Percentiles rank a stretch among this genome's conserved stretches.
phyloP scores from a whole-genome alignment of 1,140 invertebrate genomes.

The Penaeus indicus region DNA sequence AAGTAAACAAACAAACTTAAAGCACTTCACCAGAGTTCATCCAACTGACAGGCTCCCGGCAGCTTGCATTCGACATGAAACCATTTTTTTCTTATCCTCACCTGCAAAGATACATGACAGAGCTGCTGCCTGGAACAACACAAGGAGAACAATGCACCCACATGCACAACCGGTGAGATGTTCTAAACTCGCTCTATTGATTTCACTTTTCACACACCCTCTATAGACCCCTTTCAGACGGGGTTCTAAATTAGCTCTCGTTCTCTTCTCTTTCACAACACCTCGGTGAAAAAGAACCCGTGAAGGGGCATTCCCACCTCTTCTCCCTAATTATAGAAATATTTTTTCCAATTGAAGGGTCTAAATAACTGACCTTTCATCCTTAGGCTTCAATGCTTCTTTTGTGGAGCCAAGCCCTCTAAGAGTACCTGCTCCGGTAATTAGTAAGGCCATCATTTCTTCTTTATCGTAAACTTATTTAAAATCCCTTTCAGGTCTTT shows the following conservation, averaged over 20 bases:
- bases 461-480: no score
- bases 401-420: slow-evolving; percentile 20
- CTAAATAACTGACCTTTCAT: slow-evolving; percentile 44
- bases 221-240: slow-evolving; percentile 51
- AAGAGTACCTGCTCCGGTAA: not conserved
- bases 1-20: no score
- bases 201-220: slow-evolving; percentile 62
- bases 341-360: slow-evolving; percentile 45
- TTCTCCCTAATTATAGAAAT: slow-evolving; percentile 54
- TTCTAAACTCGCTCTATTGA: slow-evolving; percentile 61
- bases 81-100: no score
- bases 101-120: no score
- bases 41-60: no score
- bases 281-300: slow-evolving; percentile 56
- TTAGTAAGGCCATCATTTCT: not conserved
- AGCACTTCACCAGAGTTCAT: no score
- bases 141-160: slow-evolving; percentile 46
- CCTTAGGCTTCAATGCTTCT: slow-evolving; percentile 20
- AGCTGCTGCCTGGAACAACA: no score
- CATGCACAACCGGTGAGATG: slow-evolving; percentile 56
- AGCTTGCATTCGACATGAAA: no score
- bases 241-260: slow-evolving; percentile 55
- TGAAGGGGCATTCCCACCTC: slow-evolving; percentile 35
- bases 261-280: slow-evolving; percentile 59
- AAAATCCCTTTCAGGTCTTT: no score